A percentile compares a stretch with the other conserved stretches of the same genome.
phyloP scores from a whole-genome alignment of 92 coral and sea anemone species.

The Hydrozoanthus gracilis region DNA sequence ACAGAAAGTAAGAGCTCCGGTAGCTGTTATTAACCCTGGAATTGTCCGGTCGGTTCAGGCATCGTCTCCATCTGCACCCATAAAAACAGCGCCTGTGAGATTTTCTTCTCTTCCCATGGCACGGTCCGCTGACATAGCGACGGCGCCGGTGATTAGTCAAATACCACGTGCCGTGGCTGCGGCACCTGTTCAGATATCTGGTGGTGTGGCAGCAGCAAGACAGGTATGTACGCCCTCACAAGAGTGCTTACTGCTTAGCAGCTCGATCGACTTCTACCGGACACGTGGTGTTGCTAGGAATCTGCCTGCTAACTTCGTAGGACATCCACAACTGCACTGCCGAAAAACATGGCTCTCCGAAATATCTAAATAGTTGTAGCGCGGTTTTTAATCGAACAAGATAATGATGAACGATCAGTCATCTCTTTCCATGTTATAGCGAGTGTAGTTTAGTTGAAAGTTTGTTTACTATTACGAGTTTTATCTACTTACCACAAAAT shows the following conservation, averaged over 20 bases:
- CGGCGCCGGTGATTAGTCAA: slow-evolving; percentile 30
- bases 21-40: slow-evolving; percentile 40
- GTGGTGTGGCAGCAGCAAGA: slow-evolving; percentile 34
- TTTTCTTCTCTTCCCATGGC: slow-evolving; percentile 19
- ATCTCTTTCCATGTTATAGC: not conserved
- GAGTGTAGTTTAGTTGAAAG: not conserved
- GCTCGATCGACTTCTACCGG: not conserved
- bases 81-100: not conserved
- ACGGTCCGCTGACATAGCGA: slow-evolving; percentile 34
- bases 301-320: not conserved
- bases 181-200: slow-evolving; percentile 49
- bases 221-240: slow-evolving; percentile 26
- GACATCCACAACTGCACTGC: not conserved
- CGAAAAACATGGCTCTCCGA: not conserved
- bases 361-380: not conserved
- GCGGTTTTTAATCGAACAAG: not conserved
- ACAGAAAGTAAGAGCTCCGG: slow-evolving; percentile 36
- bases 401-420: not conserved
- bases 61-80: not conserved
- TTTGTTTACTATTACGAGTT: not conserved
- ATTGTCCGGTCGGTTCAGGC: slow-evolving; percentile 20
- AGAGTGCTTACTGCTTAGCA: slow-evolving; percentile 1
- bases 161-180: slow-evolving; percentile 44
- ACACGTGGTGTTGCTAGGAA: slow-evolving; percentile 23
- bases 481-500: not conserved